phyloP scores from a whole-genome alignment of 1,140 invertebrate species.

The Gyrodactylus bullatarudis region DNA sequence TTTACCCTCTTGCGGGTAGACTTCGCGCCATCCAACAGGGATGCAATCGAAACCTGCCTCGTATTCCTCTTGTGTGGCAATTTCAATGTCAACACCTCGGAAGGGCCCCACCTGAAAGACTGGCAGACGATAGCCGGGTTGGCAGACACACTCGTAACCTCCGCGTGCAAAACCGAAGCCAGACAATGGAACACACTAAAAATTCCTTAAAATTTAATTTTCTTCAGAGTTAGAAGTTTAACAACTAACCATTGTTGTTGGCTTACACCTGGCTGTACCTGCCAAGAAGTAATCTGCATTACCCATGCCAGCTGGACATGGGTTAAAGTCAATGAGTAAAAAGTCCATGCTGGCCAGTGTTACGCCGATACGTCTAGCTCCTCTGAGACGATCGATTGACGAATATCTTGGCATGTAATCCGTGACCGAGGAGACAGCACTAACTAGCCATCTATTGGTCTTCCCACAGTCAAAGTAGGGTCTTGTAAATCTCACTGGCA shows the following conservation, averaged over 20 bases:
- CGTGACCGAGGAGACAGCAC: constrained; percentile 57
- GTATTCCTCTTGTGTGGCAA: constrained; percentile 57
- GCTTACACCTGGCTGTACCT: constrained; percentile 58
- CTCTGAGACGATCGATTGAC: neutral
- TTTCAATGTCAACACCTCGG: constrained; percentile 60
- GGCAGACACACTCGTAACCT: constrained; percentile 57
- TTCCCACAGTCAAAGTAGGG: constrained; percentile 84
- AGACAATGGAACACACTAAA: constrained; percentile 53
- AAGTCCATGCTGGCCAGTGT: constrained; percentile 78
- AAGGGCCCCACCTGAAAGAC: constrained; percentile 49
- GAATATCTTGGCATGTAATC: constrained; percentile 64
- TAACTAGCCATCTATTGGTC: constrained; percentile 72
- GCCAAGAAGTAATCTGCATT: constrained; percentile 58
- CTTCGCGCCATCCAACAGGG: constrained; percentile 41
- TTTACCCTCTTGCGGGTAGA: neutral
- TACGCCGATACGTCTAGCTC: constrained; percentile 49
- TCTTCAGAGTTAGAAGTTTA: neutral
- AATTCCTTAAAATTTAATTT: constrained; percentile 8
- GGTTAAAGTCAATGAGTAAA: constrained; percentile 83
- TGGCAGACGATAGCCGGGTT: constrained; percentile 51
- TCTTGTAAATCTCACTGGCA: constrained; percentile 58
- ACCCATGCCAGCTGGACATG: constrained; percentile 52
- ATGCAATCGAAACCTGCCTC: constrained; percentile 59
- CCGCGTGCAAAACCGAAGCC: constrained; percentile 74
- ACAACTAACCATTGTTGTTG: constrained; percentile 47